Base-by-base conservation (phyloP, 2,113 vertebrate genomes). In the Sclerurus mexicanus region DNA sequence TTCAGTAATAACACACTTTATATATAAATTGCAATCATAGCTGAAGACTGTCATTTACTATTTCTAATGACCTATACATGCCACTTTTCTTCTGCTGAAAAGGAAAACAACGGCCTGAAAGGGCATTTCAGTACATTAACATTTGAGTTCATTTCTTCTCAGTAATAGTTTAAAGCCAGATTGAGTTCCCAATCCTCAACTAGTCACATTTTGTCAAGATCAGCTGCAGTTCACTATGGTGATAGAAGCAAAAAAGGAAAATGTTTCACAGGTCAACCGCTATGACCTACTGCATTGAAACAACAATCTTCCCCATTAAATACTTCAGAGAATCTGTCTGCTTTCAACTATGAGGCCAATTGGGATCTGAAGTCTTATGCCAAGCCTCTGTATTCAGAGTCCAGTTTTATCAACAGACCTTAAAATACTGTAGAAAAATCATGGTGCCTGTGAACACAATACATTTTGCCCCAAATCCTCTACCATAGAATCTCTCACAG, bases 111-210 rank as follows among this genome's bases (percentile, higher is more conserved):
- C 0, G 2, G 40, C 27, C 58, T 90, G 20, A 92, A 88, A 90
- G 50, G 80, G 25, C 42, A 87, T 55, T 86, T 56, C 19, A 90
- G 59, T 62, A 56, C 55, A 77, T 83, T 66, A 95, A 88, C 40
- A 76, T 80, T 93, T 68, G 6, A 79, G 86, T 76, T 90, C 7
- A 84, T 53, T 89, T 89, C 40, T 86, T 86, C 31, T 53, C 72
- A 83, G 50, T 42, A 31, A 53, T 33, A 60, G 24, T 75, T 75
- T 52, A 15, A 79, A 85, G 42, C 50, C 0, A 82, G 68, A 53
- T 24, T 75, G 76, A 72, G 49, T 49, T 86, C 22, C n/a, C 10
- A 52, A 49, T 73, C 69, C 64, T 86, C 2, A 0, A 46, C 63
- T 62, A 60, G 31, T 62, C 7, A 1, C 10, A 63, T 80, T 92